Conservation (phyloP, 2,797 vertebrate genomes). For the Sebastiscus albofasciatus region DNA sequence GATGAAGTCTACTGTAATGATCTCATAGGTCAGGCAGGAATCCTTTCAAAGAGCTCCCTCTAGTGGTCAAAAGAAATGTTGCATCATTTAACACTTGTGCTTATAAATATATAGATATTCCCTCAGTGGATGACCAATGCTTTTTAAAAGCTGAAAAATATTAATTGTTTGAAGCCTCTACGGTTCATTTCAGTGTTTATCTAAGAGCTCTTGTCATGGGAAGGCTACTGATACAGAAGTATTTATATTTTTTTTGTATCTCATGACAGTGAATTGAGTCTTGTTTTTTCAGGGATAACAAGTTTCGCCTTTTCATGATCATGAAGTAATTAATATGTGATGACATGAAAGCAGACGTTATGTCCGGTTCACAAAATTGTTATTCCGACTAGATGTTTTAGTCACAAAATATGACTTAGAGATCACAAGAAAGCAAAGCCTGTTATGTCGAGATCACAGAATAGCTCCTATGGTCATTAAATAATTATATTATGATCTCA, state of each 20-base stretch:
- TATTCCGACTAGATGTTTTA: background rate
- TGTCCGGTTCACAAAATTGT: background rate
- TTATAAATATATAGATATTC: background rate
- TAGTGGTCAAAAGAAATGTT: constrained; percentile 41
- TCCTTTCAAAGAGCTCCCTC: constrained; percentile 35
- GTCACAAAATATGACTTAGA: background rate
- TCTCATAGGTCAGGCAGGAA: accelerated
- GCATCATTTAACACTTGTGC: background rate
- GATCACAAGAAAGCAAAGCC: background rate
- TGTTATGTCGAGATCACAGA: background rate
- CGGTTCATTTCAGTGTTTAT: background rate
- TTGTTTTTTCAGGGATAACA: background rate
- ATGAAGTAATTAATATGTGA: background rate
- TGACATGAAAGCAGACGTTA: background rate
- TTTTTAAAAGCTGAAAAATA: background rate
- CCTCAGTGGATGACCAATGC: background rate
- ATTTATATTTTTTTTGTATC: background rate
- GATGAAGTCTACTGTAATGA: accelerated
- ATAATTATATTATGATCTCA: background rate
- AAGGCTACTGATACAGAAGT: background rate
- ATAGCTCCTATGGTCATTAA: background rate
- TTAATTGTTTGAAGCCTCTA: background rate
- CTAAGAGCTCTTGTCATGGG: background rate
- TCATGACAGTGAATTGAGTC: background rate
- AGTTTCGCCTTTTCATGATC: too few relatives aligned